Evolutionary conservation across 2,113 vertebrate genomes (phyloP).

Genomic region (Oxyura jamaicensis): DNA sequence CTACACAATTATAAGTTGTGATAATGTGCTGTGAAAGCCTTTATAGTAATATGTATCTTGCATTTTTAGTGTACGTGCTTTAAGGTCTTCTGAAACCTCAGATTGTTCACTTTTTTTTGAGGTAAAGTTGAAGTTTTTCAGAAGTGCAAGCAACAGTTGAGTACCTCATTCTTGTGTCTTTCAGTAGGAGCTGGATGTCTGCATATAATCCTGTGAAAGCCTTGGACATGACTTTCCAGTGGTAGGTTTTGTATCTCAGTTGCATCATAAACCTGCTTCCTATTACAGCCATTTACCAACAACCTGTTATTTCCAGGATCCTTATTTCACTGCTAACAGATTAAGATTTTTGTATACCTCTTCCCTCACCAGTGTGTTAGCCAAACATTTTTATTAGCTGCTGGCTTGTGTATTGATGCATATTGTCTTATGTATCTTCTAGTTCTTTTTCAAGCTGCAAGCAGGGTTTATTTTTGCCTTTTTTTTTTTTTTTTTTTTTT

Average conservation of each 20-base stretch:
- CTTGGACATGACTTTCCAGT: not conserved
- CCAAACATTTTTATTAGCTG: not conserved
- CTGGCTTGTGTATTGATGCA: not conserved
- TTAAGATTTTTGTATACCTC: not conserved
- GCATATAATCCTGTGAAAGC: not conserved
- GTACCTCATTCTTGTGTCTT: not conserved
- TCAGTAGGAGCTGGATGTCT: not conserved
- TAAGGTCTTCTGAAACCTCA: not conserved
- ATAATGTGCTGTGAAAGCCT: not conserved
- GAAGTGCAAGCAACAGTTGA: not conserved
- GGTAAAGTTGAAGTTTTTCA: not conserved
- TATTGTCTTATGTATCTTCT: not conserved
- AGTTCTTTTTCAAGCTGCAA: not conserved
- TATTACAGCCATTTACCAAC: not conserved
- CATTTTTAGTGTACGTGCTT: not conserved
- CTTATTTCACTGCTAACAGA: not conserved
- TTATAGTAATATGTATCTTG: not conserved
- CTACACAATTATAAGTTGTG: not conserved
- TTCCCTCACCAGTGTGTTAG: not conserved
- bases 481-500: not conserved
- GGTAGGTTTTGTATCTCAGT: not conserved
- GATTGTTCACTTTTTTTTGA: not conserved
- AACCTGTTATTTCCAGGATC: not conserved
- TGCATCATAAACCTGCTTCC: not conserved
- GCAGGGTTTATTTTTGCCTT: not conserved